phyloP scores from a whole-genome alignment of 2,113 vertebrate genomes.

The Echinops telfairi region DNA sequence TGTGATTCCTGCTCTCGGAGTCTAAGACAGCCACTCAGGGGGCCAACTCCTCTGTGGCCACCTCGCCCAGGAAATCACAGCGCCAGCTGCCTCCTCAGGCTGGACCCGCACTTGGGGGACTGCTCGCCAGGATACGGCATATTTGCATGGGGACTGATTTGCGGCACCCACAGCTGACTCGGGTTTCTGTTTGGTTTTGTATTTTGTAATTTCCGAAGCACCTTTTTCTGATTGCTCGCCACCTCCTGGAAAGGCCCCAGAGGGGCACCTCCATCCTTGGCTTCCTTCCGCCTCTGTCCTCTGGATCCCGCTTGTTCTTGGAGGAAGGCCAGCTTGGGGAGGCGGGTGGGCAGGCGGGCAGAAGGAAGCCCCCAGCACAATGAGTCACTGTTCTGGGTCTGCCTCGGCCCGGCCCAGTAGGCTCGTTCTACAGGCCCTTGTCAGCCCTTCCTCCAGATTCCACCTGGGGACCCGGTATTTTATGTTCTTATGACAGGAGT shows the following conservation, averaged over 20 bases:
- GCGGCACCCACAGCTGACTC: no score
- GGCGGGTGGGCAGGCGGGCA: no score
- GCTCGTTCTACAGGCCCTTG: background rate
- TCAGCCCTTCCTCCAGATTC: constrained; percentile 3
- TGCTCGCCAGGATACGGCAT: no score
- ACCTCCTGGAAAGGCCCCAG: background rate
- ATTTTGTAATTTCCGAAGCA: background rate
- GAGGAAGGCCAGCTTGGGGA: constrained; percentile 54
- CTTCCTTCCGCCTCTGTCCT: background rate
- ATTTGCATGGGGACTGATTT: no score
- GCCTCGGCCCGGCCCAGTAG: constrained; percentile 7
- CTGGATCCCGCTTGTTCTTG: background rate
- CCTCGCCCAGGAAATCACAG: constrained; percentile 1
- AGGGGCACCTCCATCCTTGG: background rate
- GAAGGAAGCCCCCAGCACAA: background rate
- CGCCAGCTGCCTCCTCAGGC: background rate
- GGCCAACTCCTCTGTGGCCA: no score
- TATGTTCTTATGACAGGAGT: constrained; percentile 47
- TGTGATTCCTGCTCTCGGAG: no score
- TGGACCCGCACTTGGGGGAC: background rate
- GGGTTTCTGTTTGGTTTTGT: background rate
- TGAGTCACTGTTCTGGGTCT: constrained; percentile 54
- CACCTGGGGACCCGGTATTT: constrained; percentile 35
- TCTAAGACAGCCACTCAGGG: no score
- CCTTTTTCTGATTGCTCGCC: constrained; percentile 19